These are phyloP conservation scores for Plectropomus leopardus DNA, from an alignment of 2,113 vertebrate species.

Conservation along the genomic window DNA sequence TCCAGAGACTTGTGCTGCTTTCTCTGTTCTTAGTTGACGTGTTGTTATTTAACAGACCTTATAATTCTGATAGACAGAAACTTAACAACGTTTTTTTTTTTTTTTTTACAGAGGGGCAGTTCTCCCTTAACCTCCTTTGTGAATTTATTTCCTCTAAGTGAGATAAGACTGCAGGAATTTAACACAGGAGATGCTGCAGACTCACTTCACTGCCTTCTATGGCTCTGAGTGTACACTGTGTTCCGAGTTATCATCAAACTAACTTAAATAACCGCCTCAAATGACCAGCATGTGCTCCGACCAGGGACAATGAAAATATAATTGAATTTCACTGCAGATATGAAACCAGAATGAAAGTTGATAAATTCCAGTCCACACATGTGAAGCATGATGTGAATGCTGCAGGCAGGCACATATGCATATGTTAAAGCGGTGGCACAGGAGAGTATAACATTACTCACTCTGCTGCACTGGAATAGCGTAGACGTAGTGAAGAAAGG, in stretches of 20 bases:
- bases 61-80: neutral
- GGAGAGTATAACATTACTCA: neutral
- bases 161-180: constrained; percentile 59
- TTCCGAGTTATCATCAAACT: constrained; percentile 22
- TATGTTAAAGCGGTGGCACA: neutral
- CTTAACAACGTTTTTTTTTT: neutral
- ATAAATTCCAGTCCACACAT: constrained; percentile 13
- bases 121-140: constrained; percentile 23
- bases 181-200: neutral
- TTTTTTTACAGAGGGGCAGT: neutral
- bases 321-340: constrained; percentile 23
- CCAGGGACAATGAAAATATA: neutral
- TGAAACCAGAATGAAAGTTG: constrained; percentile 19
- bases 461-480: neutral
- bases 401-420: constrained; percentile 1
- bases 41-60: neutral
- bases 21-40: constrained; percentile 4
- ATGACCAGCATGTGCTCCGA: constrained; percentile 31
- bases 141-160: constrained; percentile 9
- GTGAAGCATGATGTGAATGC: neutral
- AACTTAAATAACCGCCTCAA: constrained; percentile 51
- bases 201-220: constrained; percentile 60
- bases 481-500: neutral
- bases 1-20: neutral
- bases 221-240: constrained; percentile 32